Conservation (phyloP, 2,113 vertebrate species). For the Halichoerus grypus region DNA sequence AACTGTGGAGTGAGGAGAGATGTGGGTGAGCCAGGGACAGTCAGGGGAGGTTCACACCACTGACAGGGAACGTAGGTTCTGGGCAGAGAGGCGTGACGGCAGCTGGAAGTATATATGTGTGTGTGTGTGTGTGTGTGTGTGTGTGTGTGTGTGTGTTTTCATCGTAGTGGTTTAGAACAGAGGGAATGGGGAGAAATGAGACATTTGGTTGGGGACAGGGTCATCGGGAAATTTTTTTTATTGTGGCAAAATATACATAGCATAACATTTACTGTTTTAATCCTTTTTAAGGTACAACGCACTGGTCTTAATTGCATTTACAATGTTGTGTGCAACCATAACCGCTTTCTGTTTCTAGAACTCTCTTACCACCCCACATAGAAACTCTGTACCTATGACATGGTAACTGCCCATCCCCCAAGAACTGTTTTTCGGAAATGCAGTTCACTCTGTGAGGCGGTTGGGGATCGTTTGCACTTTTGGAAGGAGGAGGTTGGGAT, state of each 20-base stretch:
- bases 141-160: background rate
- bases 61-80: background rate
- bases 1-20: background rate
- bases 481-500: background rate
- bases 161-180: background rate
- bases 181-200: constrained; percentile 27
- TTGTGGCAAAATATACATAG: background rate
- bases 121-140: background rate
- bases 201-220: background rate
- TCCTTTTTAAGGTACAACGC: background rate
- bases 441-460: background rate
- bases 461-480: background rate
- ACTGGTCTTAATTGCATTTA: background rate
- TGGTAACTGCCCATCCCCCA: background rate
- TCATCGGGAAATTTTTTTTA: constrained; percentile 1
- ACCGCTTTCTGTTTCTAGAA: background rate
- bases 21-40: background rate
- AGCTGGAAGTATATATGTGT: background rate
- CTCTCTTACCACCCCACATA: background rate
- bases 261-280: background rate
- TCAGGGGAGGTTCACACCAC: background rate
- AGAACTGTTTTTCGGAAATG: background rate
- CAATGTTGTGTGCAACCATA: background rate
- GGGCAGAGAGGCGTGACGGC: background rate
- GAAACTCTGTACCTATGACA: background rate